Evolutionary conservation across 2,797 vertebrate species (phyloP).

Genomic region (Rhincodon typus): DNA sequence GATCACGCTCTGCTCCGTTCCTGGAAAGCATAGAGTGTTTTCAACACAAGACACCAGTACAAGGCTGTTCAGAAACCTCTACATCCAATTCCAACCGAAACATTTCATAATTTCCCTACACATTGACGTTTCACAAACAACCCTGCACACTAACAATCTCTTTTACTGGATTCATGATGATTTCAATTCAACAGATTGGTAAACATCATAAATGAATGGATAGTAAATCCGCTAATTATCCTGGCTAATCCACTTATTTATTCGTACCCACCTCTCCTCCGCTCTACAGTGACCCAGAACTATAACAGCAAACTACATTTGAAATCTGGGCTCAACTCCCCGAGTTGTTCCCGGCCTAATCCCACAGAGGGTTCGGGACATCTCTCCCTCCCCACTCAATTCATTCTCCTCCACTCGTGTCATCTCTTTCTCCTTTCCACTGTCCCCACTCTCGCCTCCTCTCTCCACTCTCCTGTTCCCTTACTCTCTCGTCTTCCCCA

Average conservation of each 20-base stretch:
- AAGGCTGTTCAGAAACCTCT: background rate
- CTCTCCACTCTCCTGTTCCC: background rate
- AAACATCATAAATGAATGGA: background rate
- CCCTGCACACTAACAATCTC: no score
- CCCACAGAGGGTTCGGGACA: background rate
- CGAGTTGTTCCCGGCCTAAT: no score
- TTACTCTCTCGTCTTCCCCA: background rate
- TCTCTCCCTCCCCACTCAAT: background rate
- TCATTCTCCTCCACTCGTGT: background rate
- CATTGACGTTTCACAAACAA: background rate
- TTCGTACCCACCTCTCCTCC: background rate
- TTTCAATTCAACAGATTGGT: background rate
- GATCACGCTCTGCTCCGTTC: background rate
- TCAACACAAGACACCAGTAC: background rate
- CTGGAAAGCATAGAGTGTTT: background rate
- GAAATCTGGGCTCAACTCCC: background rate
- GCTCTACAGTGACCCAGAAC: background rate
- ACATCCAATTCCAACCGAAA: background rate
- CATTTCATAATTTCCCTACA: background rate
- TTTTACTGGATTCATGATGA: background rate
- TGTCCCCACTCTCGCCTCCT: constrained; percentile 69
- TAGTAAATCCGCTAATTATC: background rate
- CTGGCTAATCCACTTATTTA: no score
- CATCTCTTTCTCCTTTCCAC: constrained; percentile 58
- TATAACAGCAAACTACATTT: background rate